phyloP scores from a whole-genome alignment of 2,888 invertebrate species.

The Lasioglossum oenotherae region DNA sequence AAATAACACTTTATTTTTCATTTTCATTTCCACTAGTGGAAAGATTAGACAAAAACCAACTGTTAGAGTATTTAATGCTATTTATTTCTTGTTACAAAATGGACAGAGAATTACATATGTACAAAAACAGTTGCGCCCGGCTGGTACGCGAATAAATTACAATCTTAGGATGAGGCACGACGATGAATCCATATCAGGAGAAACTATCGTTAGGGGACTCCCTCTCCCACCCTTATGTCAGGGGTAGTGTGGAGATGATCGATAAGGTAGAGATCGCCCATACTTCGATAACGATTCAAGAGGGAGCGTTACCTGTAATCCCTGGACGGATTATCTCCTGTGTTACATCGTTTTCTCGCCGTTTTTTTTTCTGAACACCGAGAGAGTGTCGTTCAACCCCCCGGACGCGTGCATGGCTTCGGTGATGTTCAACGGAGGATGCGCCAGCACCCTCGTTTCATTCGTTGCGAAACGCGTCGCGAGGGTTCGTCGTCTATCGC shows the following conservation, averaged over 20 bases:
- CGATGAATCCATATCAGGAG: conserved; percentile 4
- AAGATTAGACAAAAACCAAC: neutral
- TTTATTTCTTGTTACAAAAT: conserved; percentile 69
- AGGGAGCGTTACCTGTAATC: conserved; percentile 20
- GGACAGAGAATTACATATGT: conserved; percentile 65
- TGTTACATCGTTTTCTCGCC: neutral
- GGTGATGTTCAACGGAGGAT: conserved; percentile 1
- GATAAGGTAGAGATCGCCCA: conserved; percentile 61
- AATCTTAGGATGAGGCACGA: conserved; percentile 48
- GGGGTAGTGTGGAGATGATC: conserved; percentile 55
- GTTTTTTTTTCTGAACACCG: neutral
- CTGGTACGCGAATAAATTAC: conserved; percentile 41
- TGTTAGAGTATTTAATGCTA: neutral
- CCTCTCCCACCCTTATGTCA: conserved; percentile 9
- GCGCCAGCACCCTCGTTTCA: neutral
- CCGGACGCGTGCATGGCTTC: neutral
- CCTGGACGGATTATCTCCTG: conserved; percentile 5
- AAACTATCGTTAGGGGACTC: conserved; percentile 1
- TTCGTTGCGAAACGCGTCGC: neutral
- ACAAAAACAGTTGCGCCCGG: conserved; percentile 53
- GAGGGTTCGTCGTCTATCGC: neutral
- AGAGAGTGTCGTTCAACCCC: conserved; percentile 38
- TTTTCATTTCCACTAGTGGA: neutral
- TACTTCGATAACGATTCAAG: conserved; percentile 27
- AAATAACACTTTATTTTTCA: neutral